phyloP scores from a whole-genome alignment of 1,140 invertebrate genomes.

The Anadara kagoshimensis region DNA sequence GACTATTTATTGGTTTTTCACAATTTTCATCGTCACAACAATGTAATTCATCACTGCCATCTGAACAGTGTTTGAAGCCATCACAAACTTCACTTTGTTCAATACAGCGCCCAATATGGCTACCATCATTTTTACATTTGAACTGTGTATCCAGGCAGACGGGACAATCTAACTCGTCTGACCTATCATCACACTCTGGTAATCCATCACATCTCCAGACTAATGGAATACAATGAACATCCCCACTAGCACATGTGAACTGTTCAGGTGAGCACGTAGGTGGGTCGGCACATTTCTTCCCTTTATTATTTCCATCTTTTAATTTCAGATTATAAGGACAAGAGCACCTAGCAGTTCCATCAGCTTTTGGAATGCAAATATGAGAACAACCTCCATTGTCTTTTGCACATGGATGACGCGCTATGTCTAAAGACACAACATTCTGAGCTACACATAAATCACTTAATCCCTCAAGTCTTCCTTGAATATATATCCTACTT shows the following conservation, averaged over 20 bases:
- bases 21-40: slow-evolving; percentile 69
- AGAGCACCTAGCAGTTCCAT: slow-evolving; percentile 59
- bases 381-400: slow-evolving; percentile 87
- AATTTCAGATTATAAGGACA: slow-evolving; percentile 68
- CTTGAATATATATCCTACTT: slow-evolving; percentile 58
- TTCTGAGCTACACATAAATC: slow-evolving; percentile 77
- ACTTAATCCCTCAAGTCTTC: slow-evolving; percentile 77
- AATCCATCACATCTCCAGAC: slow-evolving; percentile 76
- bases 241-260: slow-evolving; percentile 66
- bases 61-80: slow-evolving; percentile 81
- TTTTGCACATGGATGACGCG: slow-evolving; percentile 58
- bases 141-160: slow-evolving; percentile 79
- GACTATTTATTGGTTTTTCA: slow-evolving; percentile 8
- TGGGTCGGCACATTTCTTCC: slow-evolving; percentile 65
- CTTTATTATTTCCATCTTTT: slow-evolving; percentile 45
- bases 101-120: slow-evolving; percentile 72
- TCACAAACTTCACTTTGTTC: slow-evolving; percentile 86
- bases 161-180: slow-evolving; percentile 89
- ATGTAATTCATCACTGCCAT: slow-evolving; percentile 87
- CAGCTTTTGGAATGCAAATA: slow-evolving; percentile 92
- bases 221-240: slow-evolving; percentile 67
- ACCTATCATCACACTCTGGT: slow-evolving; percentile 84
- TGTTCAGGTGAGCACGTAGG: slow-evolving; percentile 71
- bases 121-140: slow-evolving; percentile 55
- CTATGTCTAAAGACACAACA: slow-evolving; percentile 43